A percentile compares a stretch with the other conserved stretches of the same genome.
Conservation (phyloP, 1,140 invertebrate genomes). For the Drosophila melanogaster region DNA sequence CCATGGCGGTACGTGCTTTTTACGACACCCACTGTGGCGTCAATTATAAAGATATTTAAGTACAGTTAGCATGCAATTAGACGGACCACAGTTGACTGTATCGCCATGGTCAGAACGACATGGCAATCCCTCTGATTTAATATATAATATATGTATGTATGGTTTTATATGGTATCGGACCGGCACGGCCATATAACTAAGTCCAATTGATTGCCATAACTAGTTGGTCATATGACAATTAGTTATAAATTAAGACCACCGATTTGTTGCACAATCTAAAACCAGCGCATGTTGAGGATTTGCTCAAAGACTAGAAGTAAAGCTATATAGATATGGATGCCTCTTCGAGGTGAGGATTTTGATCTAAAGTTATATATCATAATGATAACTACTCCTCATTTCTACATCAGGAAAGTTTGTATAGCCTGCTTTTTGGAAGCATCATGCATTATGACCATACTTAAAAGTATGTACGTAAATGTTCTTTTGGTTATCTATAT, state of each 20-base stretch:
- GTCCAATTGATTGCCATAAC: slow-evolving; percentile 52
- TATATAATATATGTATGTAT: slow-evolving; percentile 8
- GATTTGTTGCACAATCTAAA: slow-evolving; percentile 32
- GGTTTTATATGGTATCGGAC: slow-evolving; percentile 25
- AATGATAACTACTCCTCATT: too few species aligned
- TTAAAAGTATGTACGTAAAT: too few species aligned
- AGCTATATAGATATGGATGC: neutral
- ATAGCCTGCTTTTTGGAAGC: too few species aligned
- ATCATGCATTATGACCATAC: too few species aligned
- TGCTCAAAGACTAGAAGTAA: neutral
- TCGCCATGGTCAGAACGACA: slow-evolving; percentile 36
- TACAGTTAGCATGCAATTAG: slow-evolving; percentile 81
- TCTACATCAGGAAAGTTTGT: too few species aligned
- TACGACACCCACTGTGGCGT: slow-evolving; percentile 74
- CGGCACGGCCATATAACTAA: slow-evolving; percentile 63
- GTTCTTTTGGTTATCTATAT: neutral
- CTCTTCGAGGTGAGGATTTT: too few species aligned
- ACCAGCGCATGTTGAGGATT: slow-evolving; percentile 35
- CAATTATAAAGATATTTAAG: slow-evolving; percentile 83
- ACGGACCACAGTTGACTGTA: slow-evolving; percentile 32
- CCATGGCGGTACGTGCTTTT: slow-evolving; percentile 53
- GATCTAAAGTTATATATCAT: too few species aligned
- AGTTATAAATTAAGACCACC: slow-evolving; percentile 72
- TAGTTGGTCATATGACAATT: slow-evolving; percentile 77
- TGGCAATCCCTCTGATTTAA: slow-evolving; percentile 63